Percentiles rank a stretch among this genome's conserved stretches.
Conservation (phyloP, 2,113 vertebrate genomes). For the Dendropsophus ebraccatus region DNA sequence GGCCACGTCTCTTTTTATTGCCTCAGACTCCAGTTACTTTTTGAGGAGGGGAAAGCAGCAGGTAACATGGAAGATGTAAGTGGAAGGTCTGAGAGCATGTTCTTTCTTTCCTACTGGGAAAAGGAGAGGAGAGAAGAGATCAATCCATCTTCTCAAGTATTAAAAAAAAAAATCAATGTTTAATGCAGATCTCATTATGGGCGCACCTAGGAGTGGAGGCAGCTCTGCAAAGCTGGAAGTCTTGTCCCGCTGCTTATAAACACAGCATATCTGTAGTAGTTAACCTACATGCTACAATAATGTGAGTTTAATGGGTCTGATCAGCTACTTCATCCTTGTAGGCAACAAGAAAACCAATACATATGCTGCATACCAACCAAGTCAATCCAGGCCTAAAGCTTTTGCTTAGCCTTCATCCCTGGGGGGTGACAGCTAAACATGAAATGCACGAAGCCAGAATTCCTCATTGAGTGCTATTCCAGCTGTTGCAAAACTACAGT, state of each 20-base stretch:
- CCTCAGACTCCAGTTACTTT: not conserved
- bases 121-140: conserved; percentile 7
- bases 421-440: too few species aligned
- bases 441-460: too few species aligned
- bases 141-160: conserved; percentile 36
- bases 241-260: not conserved
- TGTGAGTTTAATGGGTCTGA: not conserved
- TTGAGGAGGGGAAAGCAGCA: not conserved
- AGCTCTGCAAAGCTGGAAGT: not conserved
- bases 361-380: not conserved
- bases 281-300: not conserved
- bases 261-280: not conserved
- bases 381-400: too few species aligned
- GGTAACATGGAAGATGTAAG: not conserved
- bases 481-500: too few species aligned
- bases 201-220: not conserved
- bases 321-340: not conserved
- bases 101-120: not conserved
- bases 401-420: too few species aligned
- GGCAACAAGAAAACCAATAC: not conserved
- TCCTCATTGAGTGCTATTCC: too few species aligned
- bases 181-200: conserved; percentile 54
- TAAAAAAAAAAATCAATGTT: conserved; percentile 38
- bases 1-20: not conserved
- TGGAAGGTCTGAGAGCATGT: not conserved